Conservation (phyloP, 2,113 vertebrate species). For the Nerophis lumbriciformis region DNA sequence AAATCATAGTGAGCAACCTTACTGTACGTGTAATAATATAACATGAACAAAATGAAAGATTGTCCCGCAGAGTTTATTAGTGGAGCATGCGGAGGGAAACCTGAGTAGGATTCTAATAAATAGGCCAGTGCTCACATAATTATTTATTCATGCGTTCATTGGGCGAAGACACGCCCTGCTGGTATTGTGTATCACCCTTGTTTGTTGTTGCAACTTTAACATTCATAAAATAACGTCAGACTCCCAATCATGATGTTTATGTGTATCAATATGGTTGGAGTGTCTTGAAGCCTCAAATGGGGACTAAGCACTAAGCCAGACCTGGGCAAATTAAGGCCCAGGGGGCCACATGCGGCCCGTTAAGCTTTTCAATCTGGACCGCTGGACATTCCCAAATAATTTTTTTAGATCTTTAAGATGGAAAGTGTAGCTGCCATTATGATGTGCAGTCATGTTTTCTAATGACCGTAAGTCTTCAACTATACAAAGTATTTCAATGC, state of each 20-base stretch:
- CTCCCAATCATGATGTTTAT: neutral
- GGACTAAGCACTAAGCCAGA: too few species aligned
- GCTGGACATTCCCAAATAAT: too few species aligned
- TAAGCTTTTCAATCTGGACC: too few species aligned
- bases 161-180: neutral
- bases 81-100: neutral
- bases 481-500: too few species aligned
- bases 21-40: conserved; percentile 34
- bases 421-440: too few species aligned
- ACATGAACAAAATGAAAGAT: conserved; percentile 34
- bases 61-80: conserved; percentile 18
- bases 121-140: conserved; percentile 3
- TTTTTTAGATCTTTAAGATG: too few species aligned
- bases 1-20: neutral
- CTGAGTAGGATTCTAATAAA: conserved; percentile 14
- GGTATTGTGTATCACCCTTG: neutral
- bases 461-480: too few species aligned
- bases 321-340: too few species aligned
- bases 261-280: neutral
- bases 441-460: too few species aligned
- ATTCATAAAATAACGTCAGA: neutral
- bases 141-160: conserved; percentile 19
- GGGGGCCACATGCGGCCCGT: too few species aligned
- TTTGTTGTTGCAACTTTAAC: neutral
- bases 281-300: neutral